These are phyloP conservation scores for Chiroxiphia lanceolata DNA, from an alignment of 2,797 vertebrate species.

Conservation along the genomic window DNA sequence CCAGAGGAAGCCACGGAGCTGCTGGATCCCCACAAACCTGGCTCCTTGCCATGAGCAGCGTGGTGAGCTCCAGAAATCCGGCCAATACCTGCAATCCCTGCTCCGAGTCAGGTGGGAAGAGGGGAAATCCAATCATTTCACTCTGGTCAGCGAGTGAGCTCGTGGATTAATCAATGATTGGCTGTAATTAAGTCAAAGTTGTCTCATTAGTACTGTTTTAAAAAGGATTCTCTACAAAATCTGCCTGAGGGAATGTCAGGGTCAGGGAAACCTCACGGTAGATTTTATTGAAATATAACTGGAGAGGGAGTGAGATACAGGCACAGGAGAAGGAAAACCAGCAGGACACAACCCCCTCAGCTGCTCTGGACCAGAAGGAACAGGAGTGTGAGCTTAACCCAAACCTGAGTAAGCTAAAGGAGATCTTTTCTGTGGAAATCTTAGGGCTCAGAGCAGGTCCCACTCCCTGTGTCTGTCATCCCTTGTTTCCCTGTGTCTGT, in stretches of 20 bases:
- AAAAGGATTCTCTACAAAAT: conserved; percentile 23
- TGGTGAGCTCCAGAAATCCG: not conserved
- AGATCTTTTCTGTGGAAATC: not conserved
- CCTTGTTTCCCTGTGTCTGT: not conserved
- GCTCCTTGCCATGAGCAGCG: not conserved
- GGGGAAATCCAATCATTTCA: not conserved
- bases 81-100: not conserved
- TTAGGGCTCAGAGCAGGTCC: not conserved
- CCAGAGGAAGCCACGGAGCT: not conserved
- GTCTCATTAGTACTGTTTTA: conserved; percentile 3
- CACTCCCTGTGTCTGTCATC: not conserved
- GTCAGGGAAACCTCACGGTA: not conserved
- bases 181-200: conserved; percentile 56
- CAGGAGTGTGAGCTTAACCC: not conserved
- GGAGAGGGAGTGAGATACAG: not conserved
- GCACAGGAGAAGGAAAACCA: not conserved
- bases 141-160: not conserved
- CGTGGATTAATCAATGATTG: conserved; percentile 25
- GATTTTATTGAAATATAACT: not conserved
- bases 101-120: not conserved
- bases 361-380: not conserved
- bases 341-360: not conserved
- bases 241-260: not conserved
- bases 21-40: not conserved
- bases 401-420: not conserved